phyloP scores from a whole-genome alignment of 2,797 vertebrate species.

The Characodon lateralis region DNA sequence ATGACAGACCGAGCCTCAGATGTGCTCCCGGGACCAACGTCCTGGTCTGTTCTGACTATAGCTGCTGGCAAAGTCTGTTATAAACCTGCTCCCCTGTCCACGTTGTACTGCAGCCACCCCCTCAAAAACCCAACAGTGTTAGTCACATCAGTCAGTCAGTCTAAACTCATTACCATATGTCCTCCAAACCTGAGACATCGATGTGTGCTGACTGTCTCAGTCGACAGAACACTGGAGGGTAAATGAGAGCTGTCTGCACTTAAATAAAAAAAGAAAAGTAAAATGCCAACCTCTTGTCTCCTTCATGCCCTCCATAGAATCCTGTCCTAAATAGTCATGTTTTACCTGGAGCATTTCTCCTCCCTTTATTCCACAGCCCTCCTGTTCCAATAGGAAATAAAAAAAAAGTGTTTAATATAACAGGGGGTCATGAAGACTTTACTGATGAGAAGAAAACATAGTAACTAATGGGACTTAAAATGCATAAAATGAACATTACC shows the following conservation, averaged over 20 bases:
- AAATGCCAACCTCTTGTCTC: slow-evolving; percentile 80
- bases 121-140: slow-evolving; percentile 50
- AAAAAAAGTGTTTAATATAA: slow-evolving; percentile 70
- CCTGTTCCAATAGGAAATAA: slow-evolving; percentile 69
- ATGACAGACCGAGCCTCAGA: slow-evolving; percentile 66
- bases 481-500: slow-evolving; percentile 50
- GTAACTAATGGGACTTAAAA: slow-evolving; percentile 43
- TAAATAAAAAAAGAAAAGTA: slow-evolving; percentile 53
- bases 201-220: slow-evolving; percentile 71
- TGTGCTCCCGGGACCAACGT: slow-evolving; percentile 64
- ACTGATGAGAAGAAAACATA: slow-evolving; percentile 53
- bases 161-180: slow-evolving; percentile 80
- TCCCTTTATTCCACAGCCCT: slow-evolving; percentile 49
- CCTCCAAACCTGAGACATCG: slow-evolving; percentile 74
- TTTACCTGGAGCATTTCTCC: slow-evolving; percentile 78
- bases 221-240: slow-evolving; percentile 73
- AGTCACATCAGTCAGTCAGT: slow-evolving; percentile 77
- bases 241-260: slow-evolving; percentile 74
- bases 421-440: slow-evolving; percentile 45
- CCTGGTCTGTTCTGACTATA: slow-evolving; percentile 70
- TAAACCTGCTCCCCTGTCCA: slow-evolving; percentile 69
- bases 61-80: slow-evolving; percentile 69
- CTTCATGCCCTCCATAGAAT: slow-evolving; percentile 80
- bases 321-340: slow-evolving; percentile 85
- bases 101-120: slow-evolving; percentile 50